phyloP scores from a whole-genome alignment of 1,140 invertebrate species.

The Arion vulgaris region DNA sequence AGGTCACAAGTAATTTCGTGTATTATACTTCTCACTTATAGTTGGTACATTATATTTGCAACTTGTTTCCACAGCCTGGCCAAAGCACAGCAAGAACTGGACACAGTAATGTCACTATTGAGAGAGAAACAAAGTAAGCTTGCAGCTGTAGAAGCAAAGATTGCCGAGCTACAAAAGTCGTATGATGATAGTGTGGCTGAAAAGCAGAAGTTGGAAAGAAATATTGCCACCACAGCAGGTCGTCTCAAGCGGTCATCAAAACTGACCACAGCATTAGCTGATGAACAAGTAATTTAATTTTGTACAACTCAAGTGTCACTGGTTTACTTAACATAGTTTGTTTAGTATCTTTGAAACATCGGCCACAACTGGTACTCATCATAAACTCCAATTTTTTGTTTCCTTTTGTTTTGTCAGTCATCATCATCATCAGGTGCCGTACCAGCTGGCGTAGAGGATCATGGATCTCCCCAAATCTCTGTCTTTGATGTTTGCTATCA shows the following conservation, averaged over 20 bases:
- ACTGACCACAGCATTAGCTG: slow-evolving; percentile 86
- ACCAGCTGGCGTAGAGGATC: no score
- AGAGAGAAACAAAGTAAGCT: slow-evolving; percentile 72
- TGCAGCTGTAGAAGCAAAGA: slow-evolving; percentile 71
- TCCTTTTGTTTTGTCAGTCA: no score
- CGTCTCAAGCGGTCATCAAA: slow-evolving; percentile 85
- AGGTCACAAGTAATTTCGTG: no score
- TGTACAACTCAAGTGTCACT: neutral
- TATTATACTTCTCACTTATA: no score
- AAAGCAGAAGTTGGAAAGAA: slow-evolving; percentile 77
- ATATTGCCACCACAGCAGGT: slow-evolving; percentile 83
- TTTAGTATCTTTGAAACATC: no score
- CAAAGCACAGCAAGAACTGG: slow-evolving; percentile 72
- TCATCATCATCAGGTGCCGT: no score
- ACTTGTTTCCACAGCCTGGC: slow-evolving; percentile 77
- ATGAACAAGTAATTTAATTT: slow-evolving; percentile 78
- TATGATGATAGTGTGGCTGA: slow-evolving; percentile 76
- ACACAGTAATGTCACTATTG: slow-evolving; percentile 67
- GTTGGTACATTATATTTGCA: no score
- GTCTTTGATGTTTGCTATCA: no score
- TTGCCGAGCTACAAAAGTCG: slow-evolving; percentile 71
- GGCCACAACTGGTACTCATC: no score
- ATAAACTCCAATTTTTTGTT: no score
- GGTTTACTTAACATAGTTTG: no score
- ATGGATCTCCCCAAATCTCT: no score